Base-by-base conservation (phyloP, 2,797 vertebrate genomes). In the Rhynchotus rufescens region DNA sequence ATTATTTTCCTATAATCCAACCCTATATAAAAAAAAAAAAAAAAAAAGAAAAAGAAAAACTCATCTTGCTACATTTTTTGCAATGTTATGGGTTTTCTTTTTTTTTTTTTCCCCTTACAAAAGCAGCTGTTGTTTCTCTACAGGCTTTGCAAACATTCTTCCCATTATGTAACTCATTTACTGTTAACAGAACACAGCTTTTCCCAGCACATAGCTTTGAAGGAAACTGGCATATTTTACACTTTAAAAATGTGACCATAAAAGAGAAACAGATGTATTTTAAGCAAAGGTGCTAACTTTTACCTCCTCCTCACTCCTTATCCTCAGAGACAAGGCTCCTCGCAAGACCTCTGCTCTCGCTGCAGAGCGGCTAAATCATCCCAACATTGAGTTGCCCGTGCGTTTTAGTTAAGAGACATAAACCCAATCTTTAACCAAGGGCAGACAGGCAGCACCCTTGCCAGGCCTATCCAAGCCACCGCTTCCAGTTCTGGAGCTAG, bases 41-140 rank as follows among this genome's bases (percentile, higher is more conserved):
- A 17, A 61, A 88, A 93, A 83, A 76, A 72, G 44, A 65, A n/a
- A 76, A 77, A 65, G 68, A 30, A 51, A 20, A 21, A 45, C 40
- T 2, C 3, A 54, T 88, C 80, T 75, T 90, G 65, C 80, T 90
- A 66, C 45, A 57, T 72, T 73, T 93, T 84, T 84, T 91, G 87
- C 95, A 90, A 92, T 75, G 68, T 81, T 89, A 80, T 14, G 68
- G 57, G 21, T 22, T 13, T 23, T 40, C 38, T 40, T 40, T 40
- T 40, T 44, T 28, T 28, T 61, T 65, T 22, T 67, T 73, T 86
- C 9, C 23, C 52, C 72, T 91, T 80, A 42, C 71, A 93, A 94
- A 94, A 92, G 47, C 92, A 95, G 94, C 90, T 96, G 95, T 79
- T 94, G 72, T 76, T 95, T 90, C 92, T 96, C 89, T 89, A 54